phyloP scores from a whole-genome alignment of 2,113 vertebrate genomes.

The Callocephalon fimbriatum region DNA sequence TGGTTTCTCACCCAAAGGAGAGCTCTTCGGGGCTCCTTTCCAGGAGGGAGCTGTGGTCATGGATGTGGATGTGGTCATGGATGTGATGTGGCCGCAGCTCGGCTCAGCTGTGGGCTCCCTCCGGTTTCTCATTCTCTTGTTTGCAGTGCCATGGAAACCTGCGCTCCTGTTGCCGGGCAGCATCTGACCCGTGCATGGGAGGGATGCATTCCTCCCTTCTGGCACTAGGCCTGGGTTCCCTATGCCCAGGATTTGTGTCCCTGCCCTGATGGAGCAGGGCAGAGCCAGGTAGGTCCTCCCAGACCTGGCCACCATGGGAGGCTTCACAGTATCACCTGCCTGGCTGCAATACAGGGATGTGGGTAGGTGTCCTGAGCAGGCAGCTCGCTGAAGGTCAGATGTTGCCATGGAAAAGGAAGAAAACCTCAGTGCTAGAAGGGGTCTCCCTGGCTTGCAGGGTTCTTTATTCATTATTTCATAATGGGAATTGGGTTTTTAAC shows the following conservation, averaged over 20 bases:
- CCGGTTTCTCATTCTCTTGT: background rate
- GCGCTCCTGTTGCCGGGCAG: background rate
- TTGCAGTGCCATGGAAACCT: conserved; percentile 14
- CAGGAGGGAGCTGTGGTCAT: accelerated
- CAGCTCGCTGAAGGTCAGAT: accelerated
- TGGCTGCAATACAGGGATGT: accelerated
- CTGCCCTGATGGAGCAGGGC: accelerated
- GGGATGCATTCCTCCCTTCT: background rate
- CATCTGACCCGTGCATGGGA: background rate
- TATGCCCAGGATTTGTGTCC: accelerated
- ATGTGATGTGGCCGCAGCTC: background rate
- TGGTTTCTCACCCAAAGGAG: background rate
- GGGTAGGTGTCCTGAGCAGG: accelerated
- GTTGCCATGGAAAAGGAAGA: accelerated
- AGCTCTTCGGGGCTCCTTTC: background rate
- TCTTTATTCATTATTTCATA: background rate
- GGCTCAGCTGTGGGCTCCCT: background rate
- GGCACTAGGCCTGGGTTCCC: background rate
- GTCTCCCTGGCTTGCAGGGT: background rate
- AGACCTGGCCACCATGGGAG: accelerated
- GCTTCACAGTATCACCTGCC: background rate
- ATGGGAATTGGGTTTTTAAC: background rate
- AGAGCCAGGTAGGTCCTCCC: background rate
- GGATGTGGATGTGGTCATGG: background rate
- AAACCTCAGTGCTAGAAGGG: background rate